Conservation (phyloP, 2,113 vertebrate genomes). For the Oncorhynchus gorbuscha region DNA sequence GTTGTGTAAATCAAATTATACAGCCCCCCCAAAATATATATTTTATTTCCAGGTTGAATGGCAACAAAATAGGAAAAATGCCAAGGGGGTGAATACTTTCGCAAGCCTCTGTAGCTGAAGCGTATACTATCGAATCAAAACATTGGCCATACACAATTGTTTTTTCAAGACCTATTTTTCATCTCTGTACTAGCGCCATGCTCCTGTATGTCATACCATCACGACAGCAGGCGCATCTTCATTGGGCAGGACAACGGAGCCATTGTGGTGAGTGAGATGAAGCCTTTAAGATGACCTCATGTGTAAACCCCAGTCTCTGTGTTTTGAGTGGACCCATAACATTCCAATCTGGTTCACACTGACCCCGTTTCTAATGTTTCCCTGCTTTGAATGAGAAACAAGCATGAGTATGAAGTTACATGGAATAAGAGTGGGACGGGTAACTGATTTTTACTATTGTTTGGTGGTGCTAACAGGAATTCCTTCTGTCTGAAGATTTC, state of each 20-base stretch:
- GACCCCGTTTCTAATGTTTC: no score
- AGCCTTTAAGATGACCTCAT: background rate
- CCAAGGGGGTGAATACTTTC: no score
- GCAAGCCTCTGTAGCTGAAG: no score
- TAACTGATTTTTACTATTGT: conserved; percentile 14
- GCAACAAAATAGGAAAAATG: no score
- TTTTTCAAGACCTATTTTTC: background rate
- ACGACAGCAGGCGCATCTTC: conserved; percentile 93
- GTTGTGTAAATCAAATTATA: no score
- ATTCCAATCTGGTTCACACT: conserved; percentile 8
- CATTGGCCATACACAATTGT: background rate
- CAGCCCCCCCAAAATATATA: no score
- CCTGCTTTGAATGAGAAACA: background rate
- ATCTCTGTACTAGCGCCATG: conserved; percentile 81
- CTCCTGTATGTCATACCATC: conserved; percentile 92
- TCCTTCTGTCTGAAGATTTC: conserved; percentile 96
- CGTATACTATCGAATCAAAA: background rate
- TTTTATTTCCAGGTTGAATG: no score
- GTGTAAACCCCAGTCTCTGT: background rate
- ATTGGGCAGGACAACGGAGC: conserved; percentile 97
- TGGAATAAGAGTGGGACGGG: background rate
- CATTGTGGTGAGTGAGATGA: conserved; percentile 82
- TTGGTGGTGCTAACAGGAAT: conserved; percentile 79
- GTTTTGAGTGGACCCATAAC: background rate
- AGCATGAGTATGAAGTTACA: background rate